These are phyloP conservation scores for Channa argus DNA, from an alignment of 2,113 vertebrate species.

Conservation along the genomic window DNA sequence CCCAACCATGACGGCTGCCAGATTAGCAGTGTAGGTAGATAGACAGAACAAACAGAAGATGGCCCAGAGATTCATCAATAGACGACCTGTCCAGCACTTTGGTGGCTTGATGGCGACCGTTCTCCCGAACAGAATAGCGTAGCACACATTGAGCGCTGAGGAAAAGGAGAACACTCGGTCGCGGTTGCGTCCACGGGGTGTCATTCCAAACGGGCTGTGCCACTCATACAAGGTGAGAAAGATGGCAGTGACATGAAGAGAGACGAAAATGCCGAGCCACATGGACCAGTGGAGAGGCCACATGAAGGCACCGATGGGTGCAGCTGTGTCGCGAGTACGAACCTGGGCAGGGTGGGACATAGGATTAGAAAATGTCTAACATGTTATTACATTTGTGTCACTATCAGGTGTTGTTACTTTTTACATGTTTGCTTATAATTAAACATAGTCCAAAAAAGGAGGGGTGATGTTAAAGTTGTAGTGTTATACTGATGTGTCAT, in stretches of 20 bases:
- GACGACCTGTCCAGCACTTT: slow-evolving; percentile 95
- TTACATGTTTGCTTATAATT: no score
- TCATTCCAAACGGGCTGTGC: slow-evolving; percentile 96
- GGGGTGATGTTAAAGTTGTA: no score
- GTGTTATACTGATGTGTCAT: no score
- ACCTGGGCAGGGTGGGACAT: slow-evolving; percentile 72
- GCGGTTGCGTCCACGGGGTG: slow-evolving; percentile 91
- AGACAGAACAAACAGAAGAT: slow-evolving; percentile 96
- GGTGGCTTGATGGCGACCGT: slow-evolving; percentile 95
- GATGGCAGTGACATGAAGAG: slow-evolving; percentile 91
- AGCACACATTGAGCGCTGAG: slow-evolving; percentile 96
- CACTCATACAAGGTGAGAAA: slow-evolving; percentile 98
- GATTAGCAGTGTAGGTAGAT: slow-evolving; percentile 96
- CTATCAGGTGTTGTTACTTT: no score
- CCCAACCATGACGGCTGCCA: slow-evolving; percentile 97
- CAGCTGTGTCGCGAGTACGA: slow-evolving; percentile 90
- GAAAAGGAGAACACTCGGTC: slow-evolving; percentile 95
- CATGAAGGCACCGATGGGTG: slow-evolving; percentile 95
- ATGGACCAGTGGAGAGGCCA: slow-evolving; percentile 98
- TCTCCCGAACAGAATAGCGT: slow-evolving; percentile 94
- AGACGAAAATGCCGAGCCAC: slow-evolving; percentile 96
- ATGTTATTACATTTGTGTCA: no score
- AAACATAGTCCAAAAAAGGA: no score
- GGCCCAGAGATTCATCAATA: slow-evolving; percentile 99
- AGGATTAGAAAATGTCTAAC: not conserved